Base-by-base conservation (phyloP, 2,888 invertebrate species). In the Sericinus montela region DNA sequence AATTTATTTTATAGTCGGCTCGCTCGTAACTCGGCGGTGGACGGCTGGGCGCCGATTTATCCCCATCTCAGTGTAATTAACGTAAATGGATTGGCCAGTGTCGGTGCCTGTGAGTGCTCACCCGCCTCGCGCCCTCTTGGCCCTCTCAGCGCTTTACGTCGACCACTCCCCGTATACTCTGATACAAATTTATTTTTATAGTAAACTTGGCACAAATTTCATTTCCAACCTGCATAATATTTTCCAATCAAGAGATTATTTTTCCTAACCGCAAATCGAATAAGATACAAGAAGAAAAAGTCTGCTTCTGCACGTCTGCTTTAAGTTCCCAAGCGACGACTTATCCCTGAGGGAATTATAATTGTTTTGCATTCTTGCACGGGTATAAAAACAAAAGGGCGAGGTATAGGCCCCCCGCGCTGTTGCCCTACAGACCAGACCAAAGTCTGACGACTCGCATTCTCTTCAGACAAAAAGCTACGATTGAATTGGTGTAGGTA, bases 361-460 rank as follows among this genome's bases (percentile, higher is more conserved):
- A 88, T 87, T 88, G 86, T 85, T 87, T 87, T 87, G 87, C 87
- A 86, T 87, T 88, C 86, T 84, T 86, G 83, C 80, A 80, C 76
- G 82, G 77, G 78, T 76, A 88, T 79, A 86, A 88, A 84, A 87
- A 86, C 83, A 85, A 87, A 86, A 87, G 80, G 75, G 71, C 75
- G 68, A 71, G 66, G 63, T 61, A 65, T 65, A 66, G 79, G 80
- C 82, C 85, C 83, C 84, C 83, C 85, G 85, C 81, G 61, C 80
- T 74, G 81, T 62, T 61, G 66, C 62, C 65, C 69, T 72, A 60
- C 75, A 71, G 76, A 68, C 75, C 81, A 84, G 84, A 84, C 85
- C 75, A 78, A 85, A 81, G 85, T 85, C 85, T 86, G 84, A 81
- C 85, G 75, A 76, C 76, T 83, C 80, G 76, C 83, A 83, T 85